Evolutionary conservation across 2,113 vertebrate genomes (phyloP).

Genomic region (Amphilophus citrinellus): DNA sequence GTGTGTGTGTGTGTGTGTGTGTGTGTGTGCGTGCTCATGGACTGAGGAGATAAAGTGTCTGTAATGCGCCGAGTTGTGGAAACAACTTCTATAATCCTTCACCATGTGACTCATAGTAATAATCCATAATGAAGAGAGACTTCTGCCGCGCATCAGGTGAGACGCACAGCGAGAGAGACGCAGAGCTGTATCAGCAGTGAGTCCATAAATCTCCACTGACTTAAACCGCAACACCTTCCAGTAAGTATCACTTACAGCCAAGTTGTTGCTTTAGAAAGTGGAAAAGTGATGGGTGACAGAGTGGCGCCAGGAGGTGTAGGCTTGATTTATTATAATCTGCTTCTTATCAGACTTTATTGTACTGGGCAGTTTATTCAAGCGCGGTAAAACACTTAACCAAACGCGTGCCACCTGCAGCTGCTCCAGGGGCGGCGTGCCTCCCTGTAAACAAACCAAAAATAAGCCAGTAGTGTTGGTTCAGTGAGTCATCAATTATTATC

Average conservation of each 20-base stretch:
- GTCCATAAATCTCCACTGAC: neutral
- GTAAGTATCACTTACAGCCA: slow-evolving; percentile 45
- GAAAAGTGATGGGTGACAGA: neutral
- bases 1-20: no score
- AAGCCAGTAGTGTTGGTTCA: neutral
- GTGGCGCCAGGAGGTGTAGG: neutral
- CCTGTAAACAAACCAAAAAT: slow-evolving; percentile 6
- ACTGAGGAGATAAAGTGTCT: slow-evolving; percentile 37
- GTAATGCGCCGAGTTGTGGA: slow-evolving; percentile 59
- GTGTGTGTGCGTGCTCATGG: neutral
- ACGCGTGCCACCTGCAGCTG: neutral
- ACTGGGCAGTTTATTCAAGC: neutral
- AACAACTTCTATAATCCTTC: slow-evolving; percentile 72
- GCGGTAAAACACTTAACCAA: neutral
- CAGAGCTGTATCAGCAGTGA: neutral
- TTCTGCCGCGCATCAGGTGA: neutral
- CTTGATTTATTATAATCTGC: neutral
- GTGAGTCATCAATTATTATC: slow-evolving; percentile 20
- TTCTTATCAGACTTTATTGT: neutral
- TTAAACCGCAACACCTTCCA: neutral
- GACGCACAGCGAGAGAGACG: slow-evolving; percentile 1
- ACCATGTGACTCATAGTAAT: slow-evolving; percentile 78
- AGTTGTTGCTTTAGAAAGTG: neutral
- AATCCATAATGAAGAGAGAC: slow-evolving; percentile 62
- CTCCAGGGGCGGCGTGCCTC: neutral